phyloP scores from a whole-genome alignment of 2,888 invertebrate genomes.

The Cremastinae sp. region DNA sequence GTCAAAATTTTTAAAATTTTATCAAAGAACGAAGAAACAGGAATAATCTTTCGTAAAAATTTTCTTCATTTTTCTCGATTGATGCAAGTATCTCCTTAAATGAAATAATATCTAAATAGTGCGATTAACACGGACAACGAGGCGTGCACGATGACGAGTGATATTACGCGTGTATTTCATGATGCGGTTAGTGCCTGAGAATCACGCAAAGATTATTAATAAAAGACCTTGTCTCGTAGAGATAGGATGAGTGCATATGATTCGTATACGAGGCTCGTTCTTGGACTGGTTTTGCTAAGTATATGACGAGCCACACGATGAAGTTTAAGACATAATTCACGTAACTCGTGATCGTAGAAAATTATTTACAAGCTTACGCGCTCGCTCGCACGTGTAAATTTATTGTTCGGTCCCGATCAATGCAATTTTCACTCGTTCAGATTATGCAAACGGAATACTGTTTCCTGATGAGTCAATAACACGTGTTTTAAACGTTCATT shows the following conservation, averaged over 20 bases:
- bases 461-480: constrained; percentile 63
- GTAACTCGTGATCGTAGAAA: constrained; percentile 41
- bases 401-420: constrained; percentile 29
- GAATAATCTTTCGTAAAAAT: too few relatives aligned
- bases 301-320: constrained; percentile 41
- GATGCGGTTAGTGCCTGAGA: constrained; percentile 24
- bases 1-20: too few relatives aligned
- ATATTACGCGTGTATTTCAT: constrained; percentile 42
- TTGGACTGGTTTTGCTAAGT: constrained; percentile 14
- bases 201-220: constrained; percentile 61
- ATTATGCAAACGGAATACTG: constrained; percentile 64
- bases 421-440: constrained; percentile 43
- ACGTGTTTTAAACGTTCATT: constrained; percentile 9
- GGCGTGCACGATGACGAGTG: too few relatives aligned
- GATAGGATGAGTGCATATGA: constrained; percentile 40
- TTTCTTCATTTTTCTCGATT: too few relatives aligned
- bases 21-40: too few relatives aligned
- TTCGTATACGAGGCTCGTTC: constrained; percentile 46
- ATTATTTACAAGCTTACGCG: too few relatives aligned
- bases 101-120: too few relatives aligned
- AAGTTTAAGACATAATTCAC: constrained; percentile 38
- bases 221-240: constrained; percentile 60
- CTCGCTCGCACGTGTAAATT: neutral
- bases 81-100: too few relatives aligned
- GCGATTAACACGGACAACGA: too few relatives aligned